Conservation (phyloP, 2,888 invertebrate genomes). For the Thumatha senex region DNA sequence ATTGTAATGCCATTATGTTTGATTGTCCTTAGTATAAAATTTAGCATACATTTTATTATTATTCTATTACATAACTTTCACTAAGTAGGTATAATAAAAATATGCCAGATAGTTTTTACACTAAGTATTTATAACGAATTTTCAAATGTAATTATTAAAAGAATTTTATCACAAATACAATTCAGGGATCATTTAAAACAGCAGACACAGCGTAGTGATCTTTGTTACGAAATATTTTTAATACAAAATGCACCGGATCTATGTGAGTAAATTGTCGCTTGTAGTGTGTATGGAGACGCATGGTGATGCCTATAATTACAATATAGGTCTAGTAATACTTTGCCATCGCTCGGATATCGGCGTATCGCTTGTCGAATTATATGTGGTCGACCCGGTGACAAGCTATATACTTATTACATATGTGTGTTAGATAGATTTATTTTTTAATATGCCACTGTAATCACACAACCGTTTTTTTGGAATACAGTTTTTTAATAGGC, state of each 20-base stretch:
- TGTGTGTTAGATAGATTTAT: slow-evolving; percentile 66
- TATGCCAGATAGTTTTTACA: slow-evolving; percentile 19
- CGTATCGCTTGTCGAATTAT: slow-evolving; percentile 67
- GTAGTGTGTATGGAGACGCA: slow-evolving; percentile 77
- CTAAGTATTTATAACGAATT: slow-evolving; percentile 12
- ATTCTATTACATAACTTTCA: slow-evolving; percentile 9
- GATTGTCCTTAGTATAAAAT: slow-evolving; percentile 9
- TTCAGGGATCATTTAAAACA: slow-evolving; percentile 19
- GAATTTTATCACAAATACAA: slow-evolving; percentile 12
- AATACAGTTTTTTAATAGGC: background rate
- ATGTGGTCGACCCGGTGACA: slow-evolving; percentile 55
- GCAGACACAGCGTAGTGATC: slow-evolving; percentile 29
- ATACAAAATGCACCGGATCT: slow-evolving; percentile 67
- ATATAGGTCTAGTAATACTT: slow-evolving; percentile 57
- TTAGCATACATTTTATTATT: slow-evolving; percentile 10
- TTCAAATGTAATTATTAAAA: slow-evolving; percentile 8
- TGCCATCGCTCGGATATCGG: slow-evolving; percentile 61
- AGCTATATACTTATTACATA: slow-evolving; percentile 61
- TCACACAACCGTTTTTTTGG: slow-evolving; percentile 61
- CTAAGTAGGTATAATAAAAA: slow-evolving; percentile 1
- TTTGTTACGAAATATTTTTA: slow-evolving; percentile 38
- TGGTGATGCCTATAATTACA: slow-evolving; percentile 65
- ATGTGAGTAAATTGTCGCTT: slow-evolving; percentile 78
- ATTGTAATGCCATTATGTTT: background rate
- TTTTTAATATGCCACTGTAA: slow-evolving; percentile 50